phyloP scores from a whole-genome alignment of 1,140 invertebrate genomes.

The Drosophila varians region DNA sequence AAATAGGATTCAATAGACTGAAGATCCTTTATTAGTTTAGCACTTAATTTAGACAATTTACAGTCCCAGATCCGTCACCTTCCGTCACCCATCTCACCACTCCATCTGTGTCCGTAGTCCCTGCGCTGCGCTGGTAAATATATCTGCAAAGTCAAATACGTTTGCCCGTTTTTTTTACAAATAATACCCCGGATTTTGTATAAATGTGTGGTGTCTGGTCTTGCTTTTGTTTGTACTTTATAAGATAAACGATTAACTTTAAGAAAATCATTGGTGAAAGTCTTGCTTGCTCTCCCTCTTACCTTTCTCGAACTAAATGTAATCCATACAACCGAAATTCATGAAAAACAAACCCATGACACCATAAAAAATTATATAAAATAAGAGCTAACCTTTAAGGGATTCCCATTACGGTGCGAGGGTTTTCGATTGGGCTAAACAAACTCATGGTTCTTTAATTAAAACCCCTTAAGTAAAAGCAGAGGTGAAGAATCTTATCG shows the following conservation, averaged over 20 bases:
- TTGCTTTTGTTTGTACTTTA: slow-evolving; percentile 56
- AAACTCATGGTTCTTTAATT: slow-evolving; percentile 46
- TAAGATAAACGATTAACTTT: slow-evolving; percentile 52
- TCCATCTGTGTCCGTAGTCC: slow-evolving; percentile 65
- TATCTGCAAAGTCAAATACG: slow-evolving; percentile 42
- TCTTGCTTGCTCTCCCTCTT: slow-evolving; percentile 44
- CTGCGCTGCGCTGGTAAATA: slow-evolving; percentile 78
- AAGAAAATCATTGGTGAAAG: slow-evolving; percentile 75
- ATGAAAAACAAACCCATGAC: slow-evolving; percentile 40
- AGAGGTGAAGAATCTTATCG: neutral
- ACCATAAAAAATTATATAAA: slow-evolving; percentile 28
- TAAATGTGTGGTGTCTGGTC: slow-evolving; percentile 76
- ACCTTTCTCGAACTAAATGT: slow-evolving; percentile 45
- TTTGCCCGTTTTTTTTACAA: slow-evolving; percentile 3
- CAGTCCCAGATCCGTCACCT: slow-evolving; percentile 30
- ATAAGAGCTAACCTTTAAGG: slow-evolving; percentile 55
- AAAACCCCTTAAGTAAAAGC: no score
- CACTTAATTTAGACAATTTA: neutral
- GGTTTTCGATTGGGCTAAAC: slow-evolving; percentile 69
- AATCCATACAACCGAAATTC: slow-evolving; percentile 40
- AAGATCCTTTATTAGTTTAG: slow-evolving; percentile 4
- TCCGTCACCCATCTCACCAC: slow-evolving; percentile 34
- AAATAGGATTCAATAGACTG: neutral
- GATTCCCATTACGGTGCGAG: slow-evolving; percentile 60
- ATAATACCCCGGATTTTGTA: slow-evolving; percentile 6